A percentile compares a stretch with the other conserved stretches of the same genome.
phyloP scores from a whole-genome alignment of 2,113 vertebrate genomes.

The Speoplatyrhinus poulsoni region DNA sequence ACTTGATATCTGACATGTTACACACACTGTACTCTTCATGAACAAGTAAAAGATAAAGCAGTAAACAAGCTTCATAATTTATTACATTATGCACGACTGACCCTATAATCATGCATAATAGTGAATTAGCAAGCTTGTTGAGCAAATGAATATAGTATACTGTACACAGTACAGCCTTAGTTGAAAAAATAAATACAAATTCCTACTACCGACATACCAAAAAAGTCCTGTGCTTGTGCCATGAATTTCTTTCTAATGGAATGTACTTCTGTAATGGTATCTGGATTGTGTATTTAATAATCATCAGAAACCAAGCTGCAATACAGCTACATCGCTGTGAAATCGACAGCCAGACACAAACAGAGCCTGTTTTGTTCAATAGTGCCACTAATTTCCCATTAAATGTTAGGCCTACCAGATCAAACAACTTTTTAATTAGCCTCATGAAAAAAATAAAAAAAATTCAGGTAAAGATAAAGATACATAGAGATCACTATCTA shows the following conservation, averaged over 20 bases:
- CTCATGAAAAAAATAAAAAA: not conserved
- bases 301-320: not conserved
- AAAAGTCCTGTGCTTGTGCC: conserved; percentile 14
- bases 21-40: conserved; percentile 4
- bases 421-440: no score
- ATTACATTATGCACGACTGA: not conserved
- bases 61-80: not conserved
- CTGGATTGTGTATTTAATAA: not conserved
- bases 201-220: not conserved
- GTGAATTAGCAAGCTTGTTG: not conserved
- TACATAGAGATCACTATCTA: not conserved
- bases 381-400: not conserved
- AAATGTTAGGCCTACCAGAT: not conserved
- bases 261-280: not conserved
- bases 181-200: not conserved
- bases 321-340: not conserved
- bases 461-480: not conserved
- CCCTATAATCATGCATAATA: not conserved
- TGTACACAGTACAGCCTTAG: no score
- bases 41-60: conserved; percentile 18
- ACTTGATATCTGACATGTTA: not conserved
- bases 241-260: conserved; percentile 2
- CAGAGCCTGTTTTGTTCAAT: not conserved
- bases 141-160: not conserved
- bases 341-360: not conserved